Conservation (phyloP, 2,888 invertebrate genomes). For the Noctua fimbriata region DNA sequence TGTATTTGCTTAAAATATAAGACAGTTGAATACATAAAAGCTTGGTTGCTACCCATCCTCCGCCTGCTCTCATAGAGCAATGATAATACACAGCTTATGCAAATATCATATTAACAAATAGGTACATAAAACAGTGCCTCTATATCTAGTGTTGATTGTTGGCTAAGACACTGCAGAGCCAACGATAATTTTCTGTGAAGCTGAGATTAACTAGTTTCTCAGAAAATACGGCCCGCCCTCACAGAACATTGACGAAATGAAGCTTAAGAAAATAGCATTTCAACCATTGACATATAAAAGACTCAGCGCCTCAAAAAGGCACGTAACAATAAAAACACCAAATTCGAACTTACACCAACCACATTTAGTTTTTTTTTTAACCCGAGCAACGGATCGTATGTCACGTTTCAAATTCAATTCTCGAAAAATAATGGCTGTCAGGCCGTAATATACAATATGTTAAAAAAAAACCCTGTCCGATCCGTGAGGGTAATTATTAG, state of each 20-base stretch:
- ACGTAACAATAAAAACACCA: no score
- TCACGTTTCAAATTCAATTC: no score
- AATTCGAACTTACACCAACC: no score
- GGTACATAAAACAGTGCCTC: not conserved
- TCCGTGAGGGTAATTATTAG: no score
- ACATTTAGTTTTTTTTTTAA: no score
- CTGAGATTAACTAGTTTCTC: not conserved
- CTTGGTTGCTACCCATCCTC: not conserved
- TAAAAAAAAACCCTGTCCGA: no score
- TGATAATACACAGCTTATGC: not conserved
- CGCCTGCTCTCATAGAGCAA: not conserved
- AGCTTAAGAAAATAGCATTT: not conserved
- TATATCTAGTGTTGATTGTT: not conserved
- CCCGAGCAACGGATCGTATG: no score
- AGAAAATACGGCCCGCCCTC: not conserved
- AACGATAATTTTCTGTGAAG: not conserved
- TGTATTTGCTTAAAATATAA: no score
- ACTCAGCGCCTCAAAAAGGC: no score
- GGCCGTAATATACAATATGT: not conserved
- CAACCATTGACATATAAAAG: not conserved
- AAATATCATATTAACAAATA: not conserved
- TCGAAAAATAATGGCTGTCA: no score
- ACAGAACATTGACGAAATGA: no score
- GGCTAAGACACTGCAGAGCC: not conserved
- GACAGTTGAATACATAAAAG: no score